Evolutionary conservation across 1,140 invertebrate species (phyloP).

Genomic region (Paramacrobiotus metropolitanus): DNA sequence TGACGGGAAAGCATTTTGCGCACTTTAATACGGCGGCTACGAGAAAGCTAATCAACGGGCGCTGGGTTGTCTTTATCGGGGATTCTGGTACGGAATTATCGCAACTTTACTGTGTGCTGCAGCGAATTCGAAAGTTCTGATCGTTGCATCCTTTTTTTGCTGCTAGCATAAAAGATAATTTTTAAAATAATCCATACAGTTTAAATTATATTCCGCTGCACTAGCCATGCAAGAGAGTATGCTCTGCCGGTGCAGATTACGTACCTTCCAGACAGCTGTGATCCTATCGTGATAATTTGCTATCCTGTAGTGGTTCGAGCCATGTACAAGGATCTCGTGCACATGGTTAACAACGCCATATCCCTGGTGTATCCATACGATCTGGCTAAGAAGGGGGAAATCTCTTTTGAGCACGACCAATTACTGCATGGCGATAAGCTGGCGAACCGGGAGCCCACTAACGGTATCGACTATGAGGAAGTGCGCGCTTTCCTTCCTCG

Average conservation of each 20-base stretch:
- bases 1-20: no score
- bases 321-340: not conserved
- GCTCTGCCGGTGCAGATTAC: no score
- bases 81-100: not conserved
- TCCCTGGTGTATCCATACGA: not conserved
- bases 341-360: not conserved
- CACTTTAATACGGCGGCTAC: no score
- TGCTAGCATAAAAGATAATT: no score
- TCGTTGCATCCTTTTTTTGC: no score
- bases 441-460: not conserved
- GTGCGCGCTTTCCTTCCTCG: not conserved
- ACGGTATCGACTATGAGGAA: not conserved
- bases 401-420: not conserved
- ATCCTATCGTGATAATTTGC: not conserved
- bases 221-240: no score
- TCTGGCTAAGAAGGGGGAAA: not conserved
- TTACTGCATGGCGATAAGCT: not conserved
- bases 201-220: not conserved
- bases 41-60: not conserved
- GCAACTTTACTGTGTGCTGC: no score
- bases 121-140: no score
- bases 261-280: not conserved
- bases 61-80: not conserved
- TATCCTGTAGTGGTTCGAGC: not conserved
- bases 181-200: not conserved